Base-by-base conservation (phyloP, 2,113 vertebrate genomes). In the Hassar affinis region DNA sequence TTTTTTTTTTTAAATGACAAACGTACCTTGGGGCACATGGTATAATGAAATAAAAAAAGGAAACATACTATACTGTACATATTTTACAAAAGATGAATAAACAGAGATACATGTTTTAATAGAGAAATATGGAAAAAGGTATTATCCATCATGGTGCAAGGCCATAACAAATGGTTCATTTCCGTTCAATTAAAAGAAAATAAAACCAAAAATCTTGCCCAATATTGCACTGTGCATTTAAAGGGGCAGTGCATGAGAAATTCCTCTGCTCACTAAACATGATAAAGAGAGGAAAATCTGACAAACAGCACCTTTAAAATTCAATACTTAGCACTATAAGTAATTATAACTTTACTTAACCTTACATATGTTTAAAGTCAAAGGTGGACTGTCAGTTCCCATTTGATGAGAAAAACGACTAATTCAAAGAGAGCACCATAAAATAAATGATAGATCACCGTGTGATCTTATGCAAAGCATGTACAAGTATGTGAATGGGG, bases 171-270 rank as follows among this genome's bases (percentile, higher is more conserved):
- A n/a, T 22, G 8, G 25, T 57, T 45, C 6, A 20, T 54, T 56
- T 83, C 72, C 35, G 57, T 33, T 72, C 66, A 76, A 47, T 51
- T 18, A 5, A 72, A 66, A 35, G 14, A 81, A 72, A 47, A 57
- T 72, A 61, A 64, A 38, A 64, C 76, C 52, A 42, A 42, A 42
- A 42, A 42, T 56, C 82, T 51, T 59, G 62, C 38, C 38, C 52
- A 84, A 79, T 84, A 84, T 84, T 84, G 83, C 83, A 84, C 82
- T 79, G 82, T 49, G 35, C 33, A 68, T 6, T 68, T 68, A 78
- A 84, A 79, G 83, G 76, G 64, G 76, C 83, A 59, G 76, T 72
- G 12, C 42, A 59, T 78, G 15, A 72, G 83, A 79, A 59, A 51
- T 57, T 84, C 76, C 64, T 79, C 75, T 27, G 27, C 25, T 57